These are phyloP conservation scores for Melanaphis sacchari DNA, from an alignment of 1,140 invertebrate species.

Conservation along the genomic window DNA sequence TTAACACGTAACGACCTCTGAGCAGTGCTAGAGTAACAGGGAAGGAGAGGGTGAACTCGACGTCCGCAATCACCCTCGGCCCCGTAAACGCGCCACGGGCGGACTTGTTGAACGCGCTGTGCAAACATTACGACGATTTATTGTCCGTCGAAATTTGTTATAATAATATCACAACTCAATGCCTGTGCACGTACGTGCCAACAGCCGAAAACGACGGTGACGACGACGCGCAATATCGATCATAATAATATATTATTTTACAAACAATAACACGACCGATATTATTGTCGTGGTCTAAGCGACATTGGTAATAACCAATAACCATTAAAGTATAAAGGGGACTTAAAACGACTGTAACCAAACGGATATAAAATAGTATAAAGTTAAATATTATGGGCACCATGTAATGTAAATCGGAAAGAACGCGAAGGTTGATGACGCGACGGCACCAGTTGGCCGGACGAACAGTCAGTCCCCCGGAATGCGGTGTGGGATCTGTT, in stretches of 20 bases:
- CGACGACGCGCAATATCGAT: neutral
- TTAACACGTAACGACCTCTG: neutral
- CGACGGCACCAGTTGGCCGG: neutral
- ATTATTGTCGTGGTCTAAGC: too few species aligned
- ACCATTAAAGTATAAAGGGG: neutral
- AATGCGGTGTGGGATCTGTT: conserved; percentile 30
- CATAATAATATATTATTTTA: neutral
- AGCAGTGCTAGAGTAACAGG: too few species aligned
- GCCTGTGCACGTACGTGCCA: neutral
- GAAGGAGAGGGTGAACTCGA: neutral
- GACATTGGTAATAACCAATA: neutral
- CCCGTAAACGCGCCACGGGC: neutral
- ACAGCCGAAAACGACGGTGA: neutral
- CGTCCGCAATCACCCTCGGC: neutral
- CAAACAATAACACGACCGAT: too few species aligned
- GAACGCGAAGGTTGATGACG: conserved; percentile 29
- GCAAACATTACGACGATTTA: neutral
- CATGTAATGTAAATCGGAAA: too few species aligned
- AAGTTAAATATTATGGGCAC: too few species aligned
- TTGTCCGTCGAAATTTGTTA: neutral
- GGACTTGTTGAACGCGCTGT: neutral
- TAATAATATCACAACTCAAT: neutral
- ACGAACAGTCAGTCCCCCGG: conserved; percentile 1
- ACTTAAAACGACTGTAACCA: neutral
- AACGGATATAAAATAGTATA: neutral